Evolutionary conservation across 2,113 vertebrate genomes (phyloP).

Genomic region (Rissa tridactyla): DNA sequence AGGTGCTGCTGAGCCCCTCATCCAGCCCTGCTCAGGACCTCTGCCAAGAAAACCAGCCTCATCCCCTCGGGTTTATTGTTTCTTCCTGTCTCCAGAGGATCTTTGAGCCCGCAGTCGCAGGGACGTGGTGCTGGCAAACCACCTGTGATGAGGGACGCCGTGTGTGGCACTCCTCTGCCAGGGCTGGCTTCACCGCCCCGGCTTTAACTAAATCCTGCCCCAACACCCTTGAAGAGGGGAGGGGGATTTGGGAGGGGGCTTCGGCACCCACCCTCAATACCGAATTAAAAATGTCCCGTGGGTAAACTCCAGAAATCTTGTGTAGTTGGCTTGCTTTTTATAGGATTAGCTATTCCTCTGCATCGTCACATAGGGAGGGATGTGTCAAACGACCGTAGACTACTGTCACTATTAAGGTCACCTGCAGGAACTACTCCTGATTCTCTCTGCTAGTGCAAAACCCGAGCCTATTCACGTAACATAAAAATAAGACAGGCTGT

Average conservation of each 20-base stretch:
- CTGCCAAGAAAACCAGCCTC: neutral
- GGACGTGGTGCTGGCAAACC: accelerated
- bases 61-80: neutral
- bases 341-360: slow-evolving; percentile 14
- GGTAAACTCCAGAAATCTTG: neutral
- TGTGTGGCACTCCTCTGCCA: accelerated
- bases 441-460: neutral
- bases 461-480: neutral
- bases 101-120: neutral
- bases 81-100: neutral
- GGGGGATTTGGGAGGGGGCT: neutral
- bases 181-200: accelerated
- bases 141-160: neutral
- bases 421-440: neutral
- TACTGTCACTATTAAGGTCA: neutral
- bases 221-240: neutral
- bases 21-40: neutral
- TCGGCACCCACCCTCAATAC: neutral
- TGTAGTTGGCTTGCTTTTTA: neutral
- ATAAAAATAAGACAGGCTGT: neutral
- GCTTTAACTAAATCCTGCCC: neutral
- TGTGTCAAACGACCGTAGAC: neutral
- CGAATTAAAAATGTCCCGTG: neutral
- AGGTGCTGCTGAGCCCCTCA: neutral
- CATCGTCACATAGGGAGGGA: neutral